Base-by-base conservation (phyloP, 1,140 invertebrate species). In the Himalopsyche phryganea region DNA sequence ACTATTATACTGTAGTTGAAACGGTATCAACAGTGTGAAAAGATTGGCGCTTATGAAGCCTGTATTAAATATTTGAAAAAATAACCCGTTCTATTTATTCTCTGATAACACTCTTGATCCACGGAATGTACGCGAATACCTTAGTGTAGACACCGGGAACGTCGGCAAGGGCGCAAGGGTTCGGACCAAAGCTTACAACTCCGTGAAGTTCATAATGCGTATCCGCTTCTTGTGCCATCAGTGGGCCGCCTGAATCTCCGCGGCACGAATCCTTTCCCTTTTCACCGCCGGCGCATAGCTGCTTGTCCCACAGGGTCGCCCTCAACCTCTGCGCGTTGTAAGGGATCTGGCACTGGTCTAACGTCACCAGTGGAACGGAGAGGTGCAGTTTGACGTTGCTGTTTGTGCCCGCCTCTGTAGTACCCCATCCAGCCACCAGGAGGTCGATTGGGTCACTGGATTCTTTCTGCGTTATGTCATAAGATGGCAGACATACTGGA, bases 211-310 rank as follows among this genome's bases (percentile, higher is more conserved):
- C 14, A 32, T 41, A 52, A 19, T 50, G 13, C 2, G 1, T 7
- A 10, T 77, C 72, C 0, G 70, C 67, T 87, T 6, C 89, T 88
- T 1, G 86, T 14, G 68, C 40, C 78, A 84, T 84, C 0, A 89
- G 65, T 0, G 85, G 83, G 1, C 85, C 86, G 1, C 87, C 87
- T 1, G 84, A 89, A 61, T 91, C 89, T 0, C 87, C 88, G 47
- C 78, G 73, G 57, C 87, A 89, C 0, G 86, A 82, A 60, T 89
- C 87, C 68, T 74, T 86, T 63, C 71, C 87, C 36, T 71, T 78
- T 6, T 78, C 72, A 0, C 83, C 85, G 6, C 85, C 85, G 7
- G 84, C 85, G 61, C 85, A 88, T 2, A 87, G 13, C 53, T 57
- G 54, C 38, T 33, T 49, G 1, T 57, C 54, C 54, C 54, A 57